A percentile compares a stretch with the other conserved stretches of the same genome.
These are phyloP conservation scores for Rhopilema esculentum DNA, from an alignment of 30 jellyfish, hydroid and myxozoan species.

Conservation along the genomic window DNA sequence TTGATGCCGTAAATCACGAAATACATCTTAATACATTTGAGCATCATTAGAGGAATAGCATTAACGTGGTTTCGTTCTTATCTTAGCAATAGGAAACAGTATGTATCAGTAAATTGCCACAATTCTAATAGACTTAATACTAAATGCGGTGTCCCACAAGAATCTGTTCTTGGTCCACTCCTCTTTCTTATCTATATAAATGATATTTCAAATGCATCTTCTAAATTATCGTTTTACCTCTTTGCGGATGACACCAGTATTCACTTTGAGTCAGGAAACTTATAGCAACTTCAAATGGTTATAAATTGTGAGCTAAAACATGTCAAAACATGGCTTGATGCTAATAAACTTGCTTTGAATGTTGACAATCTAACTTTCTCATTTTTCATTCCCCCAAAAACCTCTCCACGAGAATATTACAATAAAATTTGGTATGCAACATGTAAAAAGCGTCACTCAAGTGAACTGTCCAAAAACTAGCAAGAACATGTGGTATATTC, in stretches of 20 bases:
- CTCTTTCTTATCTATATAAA: conserved; percentile 46
- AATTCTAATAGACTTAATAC: no score
- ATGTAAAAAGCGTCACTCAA: conserved; percentile 39
- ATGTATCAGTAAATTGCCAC: no score
- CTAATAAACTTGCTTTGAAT: conserved; percentile 68
- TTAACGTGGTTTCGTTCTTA: no score
- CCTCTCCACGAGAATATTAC: conserved; percentile 23
- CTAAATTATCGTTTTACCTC: conserved; percentile 23
- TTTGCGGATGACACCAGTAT: conserved; percentile 81
- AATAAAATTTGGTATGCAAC: conserved; percentile 41
- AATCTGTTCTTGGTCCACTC: conserved; percentile 63
- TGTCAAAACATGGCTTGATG: conserved; percentile 69
- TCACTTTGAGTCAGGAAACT: conserved; percentile 38
- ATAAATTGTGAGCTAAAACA: conserved; percentile 63
- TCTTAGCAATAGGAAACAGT: no score
- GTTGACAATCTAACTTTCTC: conserved; percentile 45
- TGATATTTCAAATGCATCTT: no score
- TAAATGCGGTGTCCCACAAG: no score
- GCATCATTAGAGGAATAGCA: no score
- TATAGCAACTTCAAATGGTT: conserved; percentile 36
- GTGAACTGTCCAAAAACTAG: conserved; percentile 43
- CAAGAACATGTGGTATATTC: conserved; percentile 32
- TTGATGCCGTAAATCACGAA: no score
- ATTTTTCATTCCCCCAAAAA: conserved; percentile 45
- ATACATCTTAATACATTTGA: no score